A percentile compares a stretch with the other conserved stretches of the same genome.
Evolutionary conservation across 2,888 invertebrate genomes (phyloP).

Genomic region (Dorcus hopei): DNA sequence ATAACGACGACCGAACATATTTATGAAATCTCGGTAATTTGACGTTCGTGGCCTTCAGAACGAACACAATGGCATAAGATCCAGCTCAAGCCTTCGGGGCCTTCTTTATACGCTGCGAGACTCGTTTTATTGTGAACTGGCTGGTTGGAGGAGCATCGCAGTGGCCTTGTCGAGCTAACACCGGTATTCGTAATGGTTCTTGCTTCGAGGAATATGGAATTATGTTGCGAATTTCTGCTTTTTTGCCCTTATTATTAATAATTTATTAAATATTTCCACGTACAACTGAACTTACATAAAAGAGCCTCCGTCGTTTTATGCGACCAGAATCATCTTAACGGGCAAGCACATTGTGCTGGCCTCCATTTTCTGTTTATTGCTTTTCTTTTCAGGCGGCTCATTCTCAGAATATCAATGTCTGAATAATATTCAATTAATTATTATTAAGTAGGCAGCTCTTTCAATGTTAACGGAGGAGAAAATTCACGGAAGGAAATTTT

Average conservation of each 20-base stretch:
- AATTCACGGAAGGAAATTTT: too few relatives aligned
- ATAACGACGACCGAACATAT: neutral
- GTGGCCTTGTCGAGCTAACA: conserved; percentile 11
- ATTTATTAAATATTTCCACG: conserved; percentile 15
- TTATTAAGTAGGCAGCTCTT: too few relatives aligned
- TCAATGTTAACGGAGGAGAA: too few relatives aligned
- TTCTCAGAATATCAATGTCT: too few relatives aligned
- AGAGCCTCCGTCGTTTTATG: conserved; percentile 1
- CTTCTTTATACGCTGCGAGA: conserved; percentile 6
- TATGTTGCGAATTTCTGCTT: conserved; percentile 11
- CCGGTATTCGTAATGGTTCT: conserved; percentile 12
- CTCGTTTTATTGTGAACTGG: conserved; percentile 17
- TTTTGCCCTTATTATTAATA: conserved; percentile 13
- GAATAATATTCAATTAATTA: too few relatives aligned
- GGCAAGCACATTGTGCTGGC: too few relatives aligned
- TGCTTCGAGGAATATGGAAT: conserved; percentile 13
- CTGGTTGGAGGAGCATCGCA: conserved; percentile 15
- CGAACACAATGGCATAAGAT: conserved; percentile 10
- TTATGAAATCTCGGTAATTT: conserved; percentile 1
- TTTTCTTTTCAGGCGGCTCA: too few relatives aligned
- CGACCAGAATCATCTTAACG: too few relatives aligned
- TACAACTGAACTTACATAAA: conserved; percentile 9
- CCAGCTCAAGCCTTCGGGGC: conserved; percentile 7
- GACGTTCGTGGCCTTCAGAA: conserved; percentile 9
- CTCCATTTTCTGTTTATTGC: too few relatives aligned